Base-by-base conservation (phyloP, 2,888 invertebrate species). In the Halocaridina rubra region DNA sequence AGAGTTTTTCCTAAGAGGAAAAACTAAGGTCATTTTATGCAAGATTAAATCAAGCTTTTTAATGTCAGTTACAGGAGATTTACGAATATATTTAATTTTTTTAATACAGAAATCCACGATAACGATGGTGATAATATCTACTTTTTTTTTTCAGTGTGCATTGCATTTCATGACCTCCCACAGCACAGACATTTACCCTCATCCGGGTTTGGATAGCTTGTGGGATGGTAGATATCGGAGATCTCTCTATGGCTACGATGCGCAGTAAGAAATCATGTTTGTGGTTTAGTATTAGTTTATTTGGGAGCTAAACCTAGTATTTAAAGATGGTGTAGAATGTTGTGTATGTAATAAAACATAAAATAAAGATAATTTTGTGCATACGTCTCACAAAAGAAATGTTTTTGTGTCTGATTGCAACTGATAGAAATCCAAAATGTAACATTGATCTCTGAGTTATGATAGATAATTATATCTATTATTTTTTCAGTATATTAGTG, bases 181-280 rank as follows among this genome's bases (percentile, higher is more conserved):
- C 85, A 85, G 87, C 64, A 77, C 67, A 1, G 87, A 87, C 82
- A 79, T 61, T 13, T 85, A 85, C 72, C 87, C 87, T 22, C 77
- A 74, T n/a, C 16, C 29, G 7, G 79, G 80, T 19, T 30, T 71
- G 1, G 77, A 85, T 46, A 39, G 79, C 4, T 57, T 77, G 22
- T 87, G 87, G 87, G 19, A 19, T 19, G 53, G n/a, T 29, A 79
- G 29, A 19, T 22, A 29, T 57, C 46, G 24, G 29, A 22, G n/a
- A 74, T 19, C 10, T 61, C 24, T 61, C 64, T 59, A 19, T 22
- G n/a, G 3, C 67, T 10, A 16, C 67, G 3, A 59, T 61, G 61
- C 24, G 61, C 24, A 24, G 61, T 19, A 61, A 22, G 61, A 22
- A 19, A 22, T n/a, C 19, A 22, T 24, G 24, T 24, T 10, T 61